phyloP scores from a whole-genome alignment of 2,888 invertebrate genomes.

The Julus scanicus region DNA sequence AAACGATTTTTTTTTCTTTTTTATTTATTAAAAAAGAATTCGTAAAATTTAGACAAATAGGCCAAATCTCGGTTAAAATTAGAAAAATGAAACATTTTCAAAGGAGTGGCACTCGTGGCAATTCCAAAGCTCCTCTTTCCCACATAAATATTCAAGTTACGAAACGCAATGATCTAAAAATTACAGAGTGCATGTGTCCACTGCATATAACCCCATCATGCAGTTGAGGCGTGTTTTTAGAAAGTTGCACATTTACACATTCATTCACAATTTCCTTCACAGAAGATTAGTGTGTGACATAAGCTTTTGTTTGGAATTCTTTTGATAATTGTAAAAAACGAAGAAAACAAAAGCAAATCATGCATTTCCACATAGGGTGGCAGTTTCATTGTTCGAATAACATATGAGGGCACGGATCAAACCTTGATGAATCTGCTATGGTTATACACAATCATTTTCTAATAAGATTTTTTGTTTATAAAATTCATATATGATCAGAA shows the following conservation, averaged over 20 bases:
- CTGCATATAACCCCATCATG: not conserved
- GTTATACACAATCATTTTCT: not conserved
- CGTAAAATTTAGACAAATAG: constrained; percentile 2
- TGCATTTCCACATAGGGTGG: not conserved
- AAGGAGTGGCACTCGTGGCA: constrained; percentile 11
- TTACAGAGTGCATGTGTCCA: constrained; percentile 1
- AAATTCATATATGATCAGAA: not conserved
- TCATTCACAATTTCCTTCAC: not conserved
- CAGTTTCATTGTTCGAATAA: not conserved
- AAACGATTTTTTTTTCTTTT: not conserved
- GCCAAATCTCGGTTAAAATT: not conserved
- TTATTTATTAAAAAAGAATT: constrained; percentile 10
- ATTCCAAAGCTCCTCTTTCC: not conserved
- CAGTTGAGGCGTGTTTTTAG: not conserved
- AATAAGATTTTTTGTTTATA: not conserved
- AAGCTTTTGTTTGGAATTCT: not conserved
- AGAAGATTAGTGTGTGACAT: not conserved
- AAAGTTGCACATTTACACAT: constrained; percentile 19
- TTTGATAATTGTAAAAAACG: not conserved
- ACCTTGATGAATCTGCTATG: not conserved
- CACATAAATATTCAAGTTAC: not conserved
- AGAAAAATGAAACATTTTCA: not conserved
- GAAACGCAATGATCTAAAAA: not conserved
- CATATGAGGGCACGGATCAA: not conserved
- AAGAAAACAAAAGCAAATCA: not conserved